Percentiles rank a stretch among this genome's conserved stretches.
phyloP scores from a whole-genome alignment of 2,113 vertebrate species.

The Columbina picui region DNA sequence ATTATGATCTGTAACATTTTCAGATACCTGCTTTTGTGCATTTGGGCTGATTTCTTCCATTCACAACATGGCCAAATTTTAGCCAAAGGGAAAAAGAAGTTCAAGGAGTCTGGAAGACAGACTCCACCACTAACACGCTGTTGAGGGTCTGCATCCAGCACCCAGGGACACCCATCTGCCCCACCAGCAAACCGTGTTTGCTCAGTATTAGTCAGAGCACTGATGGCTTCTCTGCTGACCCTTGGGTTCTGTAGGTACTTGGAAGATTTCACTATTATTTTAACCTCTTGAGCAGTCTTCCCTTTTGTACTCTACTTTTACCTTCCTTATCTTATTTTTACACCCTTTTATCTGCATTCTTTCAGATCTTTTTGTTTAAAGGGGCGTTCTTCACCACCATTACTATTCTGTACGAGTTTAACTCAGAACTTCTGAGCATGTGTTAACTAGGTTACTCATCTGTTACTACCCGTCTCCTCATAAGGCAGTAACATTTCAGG shows the following conservation, averaged over 20 bases:
- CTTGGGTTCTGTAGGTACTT: neutral
- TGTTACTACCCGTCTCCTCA: neutral
- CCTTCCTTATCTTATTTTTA: constrained; percentile 51
- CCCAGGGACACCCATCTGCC: neutral
- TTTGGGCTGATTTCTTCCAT: neutral
- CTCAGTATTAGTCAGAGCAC: neutral
- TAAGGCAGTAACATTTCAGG: constrained; percentile 35
- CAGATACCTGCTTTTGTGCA: neutral
- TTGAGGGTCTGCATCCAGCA: neutral
- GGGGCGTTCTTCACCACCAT: constrained; percentile 47
- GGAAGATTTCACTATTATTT: constrained; percentile 5
- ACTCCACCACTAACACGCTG: neutral
- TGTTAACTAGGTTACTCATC: constrained; percentile 51
- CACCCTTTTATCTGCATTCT: constrained; percentile 48
- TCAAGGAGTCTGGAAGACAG: neutral
- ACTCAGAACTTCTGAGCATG: constrained; percentile 13
- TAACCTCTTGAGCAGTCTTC: constrained; percentile 20
- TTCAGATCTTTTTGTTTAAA: constrained; percentile 45
- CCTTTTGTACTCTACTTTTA: constrained; percentile 43
- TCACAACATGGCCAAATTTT: neutral
- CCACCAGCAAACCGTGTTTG: neutral
- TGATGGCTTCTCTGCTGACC: neutral
- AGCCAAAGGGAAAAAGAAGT: neutral
- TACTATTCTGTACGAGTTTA: neutral
- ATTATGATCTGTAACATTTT: neutral